A percentile compares a stretch with the other conserved stretches of the same genome.
Evolutionary conservation across 2,113 vertebrate genomes (phyloP).

Genomic region (Garra rufa): DNA sequence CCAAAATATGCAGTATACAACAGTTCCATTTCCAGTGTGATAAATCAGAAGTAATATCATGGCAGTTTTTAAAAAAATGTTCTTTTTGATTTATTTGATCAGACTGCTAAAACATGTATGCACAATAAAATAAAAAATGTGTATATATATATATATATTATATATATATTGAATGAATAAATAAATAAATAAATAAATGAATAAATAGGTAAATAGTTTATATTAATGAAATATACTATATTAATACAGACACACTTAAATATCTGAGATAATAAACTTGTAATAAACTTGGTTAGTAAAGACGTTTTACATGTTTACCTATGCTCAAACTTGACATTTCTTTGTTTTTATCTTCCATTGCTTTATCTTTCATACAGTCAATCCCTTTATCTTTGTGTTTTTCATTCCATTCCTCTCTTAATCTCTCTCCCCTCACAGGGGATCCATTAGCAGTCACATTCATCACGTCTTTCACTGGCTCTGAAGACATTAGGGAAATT

Average conservation of each 20-base stretch:
- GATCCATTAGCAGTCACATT: slow-evolving; percentile 59
- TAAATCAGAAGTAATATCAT: background rate
- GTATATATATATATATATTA: no score
- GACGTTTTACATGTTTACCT: background rate
- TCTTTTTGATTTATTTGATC: background rate
- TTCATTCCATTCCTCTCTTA: slow-evolving; percentile 25
- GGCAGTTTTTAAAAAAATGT: background rate
- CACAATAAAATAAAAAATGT: background rate
- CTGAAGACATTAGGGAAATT: slow-evolving; percentile 66
- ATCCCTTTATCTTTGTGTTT: slow-evolving; percentile 24
- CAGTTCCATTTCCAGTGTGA: background rate
- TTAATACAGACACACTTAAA: no score
- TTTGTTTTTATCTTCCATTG: slow-evolving; percentile 5
- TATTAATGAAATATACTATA: background rate
- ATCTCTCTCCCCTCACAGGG: slow-evolving; percentile 27
- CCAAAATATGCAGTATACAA: background rate
- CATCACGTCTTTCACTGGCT: slow-evolving; percentile 59
- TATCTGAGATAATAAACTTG: background rate
- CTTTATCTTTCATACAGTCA: slow-evolving; percentile 10
- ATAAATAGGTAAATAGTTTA: no score
- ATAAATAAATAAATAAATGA: no score
- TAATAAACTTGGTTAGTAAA: background rate
- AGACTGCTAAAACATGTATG: background rate
- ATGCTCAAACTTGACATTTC: background rate
- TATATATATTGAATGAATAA: background rate